Evolutionary conservation across 1,140 invertebrate genomes (phyloP), one percentile per base, ranked within the genome.

Genomic region (Kradibia gibbosae): DNA sequence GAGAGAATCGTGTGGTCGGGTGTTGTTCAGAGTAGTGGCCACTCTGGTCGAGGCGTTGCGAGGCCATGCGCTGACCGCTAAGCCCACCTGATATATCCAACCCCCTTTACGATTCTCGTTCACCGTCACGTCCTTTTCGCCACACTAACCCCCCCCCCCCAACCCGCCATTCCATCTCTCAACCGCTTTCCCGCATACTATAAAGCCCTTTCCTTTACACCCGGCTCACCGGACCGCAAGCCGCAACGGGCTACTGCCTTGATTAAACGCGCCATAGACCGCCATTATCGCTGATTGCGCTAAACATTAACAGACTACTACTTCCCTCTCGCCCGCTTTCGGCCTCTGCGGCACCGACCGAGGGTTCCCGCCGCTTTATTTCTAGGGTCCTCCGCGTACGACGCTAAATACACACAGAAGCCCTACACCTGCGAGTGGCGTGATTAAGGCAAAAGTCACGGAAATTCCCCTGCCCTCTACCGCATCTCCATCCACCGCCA

Each of bases 271-370:
- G 89, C 89, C 90, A 89, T 91, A 91, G 90, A 91, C 90, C 90
- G 89, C 89, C 89, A 91, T 91, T 91, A 91, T 91, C 90, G 90
- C 89, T 91, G 91, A 91, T 91, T 91, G 90, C 90, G 90, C 90
- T 91, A 90, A 91, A 91, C 91, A 91, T 91, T 91, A 91, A 90
- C 90, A 88, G 89, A 88, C 86, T 84, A 85, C 83, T 83, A 79
- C 55, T 78, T 74, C 67, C 70, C 62, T 72, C 74, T 42, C 55
- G 48, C 75, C 50, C 48, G n/a, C 71, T 53, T 39, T 62, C 25
- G 5, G 25, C 7, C 4, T 62, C 8, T 34, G 25, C 57, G n/a
- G n/a, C n/a, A n/a, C n/a, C n/a, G n/a, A n/a, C n/a, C n/a, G n/a
- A n/a, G n/a, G n/a, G n/a, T n/a, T n/a, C n/a, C n/a, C n/a, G n/a